Evolutionary conservation across 92 coral and sea anemone species (phyloP).

Genomic region (Anthopleura xanthogrammica): DNA sequence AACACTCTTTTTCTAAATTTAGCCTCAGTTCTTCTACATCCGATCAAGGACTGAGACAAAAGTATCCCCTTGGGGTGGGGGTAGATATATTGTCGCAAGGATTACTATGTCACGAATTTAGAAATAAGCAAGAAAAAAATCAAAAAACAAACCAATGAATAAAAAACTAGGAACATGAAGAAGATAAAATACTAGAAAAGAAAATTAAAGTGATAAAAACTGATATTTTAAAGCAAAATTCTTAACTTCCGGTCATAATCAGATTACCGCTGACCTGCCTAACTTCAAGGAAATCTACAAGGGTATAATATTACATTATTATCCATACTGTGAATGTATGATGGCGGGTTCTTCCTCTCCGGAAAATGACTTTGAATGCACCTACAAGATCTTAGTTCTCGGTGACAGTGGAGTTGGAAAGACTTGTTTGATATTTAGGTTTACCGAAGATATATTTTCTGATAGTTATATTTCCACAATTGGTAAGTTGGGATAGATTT

Average conservation of each 20-base stretch:
- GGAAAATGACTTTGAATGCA: conserved; percentile 89
- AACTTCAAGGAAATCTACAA: not conserved
- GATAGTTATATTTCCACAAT: conserved; percentile 97
- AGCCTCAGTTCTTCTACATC: conserved; percentile 7
- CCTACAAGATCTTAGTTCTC: conserved; percentile 90
- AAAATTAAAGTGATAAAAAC: not conserved
- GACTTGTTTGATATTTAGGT: conserved; percentile 92
- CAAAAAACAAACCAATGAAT: not conserved
- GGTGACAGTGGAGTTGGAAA: conserved; percentile 99
- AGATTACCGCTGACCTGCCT: not conserved
- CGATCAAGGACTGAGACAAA: not conserved
- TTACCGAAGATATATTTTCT: conserved; percentile 87
- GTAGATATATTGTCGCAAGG: not conserved
- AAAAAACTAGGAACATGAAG: not conserved
- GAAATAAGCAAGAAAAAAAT: not conserved
- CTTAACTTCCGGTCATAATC: not conserved
- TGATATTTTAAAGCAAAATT: not conserved
- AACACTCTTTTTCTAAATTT: not conserved
- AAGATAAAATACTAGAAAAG: not conserved
- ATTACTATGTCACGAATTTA: not conserved
- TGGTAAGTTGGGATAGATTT: conserved; percentile 49
- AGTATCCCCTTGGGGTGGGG: not conserved
- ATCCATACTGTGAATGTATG: not conserved
- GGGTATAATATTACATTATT: not conserved
- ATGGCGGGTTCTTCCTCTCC: conserved; percentile 37